These are phyloP conservation scores for Notiomystis cincta DNA, from an alignment of 2,113 vertebrate species.

Conservation along the genomic window DNA sequence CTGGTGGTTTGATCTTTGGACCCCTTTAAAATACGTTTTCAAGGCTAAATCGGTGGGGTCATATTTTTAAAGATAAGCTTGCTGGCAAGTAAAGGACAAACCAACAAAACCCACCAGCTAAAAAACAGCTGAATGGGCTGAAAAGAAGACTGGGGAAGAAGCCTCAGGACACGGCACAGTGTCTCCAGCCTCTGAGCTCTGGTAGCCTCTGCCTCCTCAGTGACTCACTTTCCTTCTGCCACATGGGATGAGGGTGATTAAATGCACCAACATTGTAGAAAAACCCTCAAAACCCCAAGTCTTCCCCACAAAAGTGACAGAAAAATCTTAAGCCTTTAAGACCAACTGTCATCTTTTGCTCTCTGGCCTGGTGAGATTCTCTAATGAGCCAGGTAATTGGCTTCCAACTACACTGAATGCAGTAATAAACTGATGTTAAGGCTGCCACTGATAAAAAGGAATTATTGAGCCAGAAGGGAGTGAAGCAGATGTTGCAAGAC, in stretches of 20 bases:
- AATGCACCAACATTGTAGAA: background rate
- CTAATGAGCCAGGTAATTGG: background rate
- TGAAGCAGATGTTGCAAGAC: background rate
- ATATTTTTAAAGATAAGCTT: background rate
- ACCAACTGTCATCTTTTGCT: background rate
- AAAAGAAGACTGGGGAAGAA: background rate
- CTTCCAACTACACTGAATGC: background rate
- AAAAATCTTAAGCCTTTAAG: background rate
- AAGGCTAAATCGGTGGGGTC: background rate
- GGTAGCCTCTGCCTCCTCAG: background rate
- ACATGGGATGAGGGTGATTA: background rate
- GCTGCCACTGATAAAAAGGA: background rate
- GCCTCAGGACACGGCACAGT: background rate
- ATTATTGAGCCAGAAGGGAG: background rate
- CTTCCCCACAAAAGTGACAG: background rate
- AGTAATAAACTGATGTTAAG: too few relatives aligned
- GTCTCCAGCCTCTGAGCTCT: background rate
- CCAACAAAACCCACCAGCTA: background rate
- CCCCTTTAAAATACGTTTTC: background rate
- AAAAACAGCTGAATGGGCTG: background rate
- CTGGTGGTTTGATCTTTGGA: background rate
- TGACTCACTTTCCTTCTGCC: background rate
- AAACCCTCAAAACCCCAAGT: background rate
- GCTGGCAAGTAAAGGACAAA: background rate
- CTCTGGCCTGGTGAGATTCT: background rate